Evolutionary conservation across 2,113 vertebrate genomes (phyloP).

Genomic region (Eudyptes chrysolophus): DNA sequence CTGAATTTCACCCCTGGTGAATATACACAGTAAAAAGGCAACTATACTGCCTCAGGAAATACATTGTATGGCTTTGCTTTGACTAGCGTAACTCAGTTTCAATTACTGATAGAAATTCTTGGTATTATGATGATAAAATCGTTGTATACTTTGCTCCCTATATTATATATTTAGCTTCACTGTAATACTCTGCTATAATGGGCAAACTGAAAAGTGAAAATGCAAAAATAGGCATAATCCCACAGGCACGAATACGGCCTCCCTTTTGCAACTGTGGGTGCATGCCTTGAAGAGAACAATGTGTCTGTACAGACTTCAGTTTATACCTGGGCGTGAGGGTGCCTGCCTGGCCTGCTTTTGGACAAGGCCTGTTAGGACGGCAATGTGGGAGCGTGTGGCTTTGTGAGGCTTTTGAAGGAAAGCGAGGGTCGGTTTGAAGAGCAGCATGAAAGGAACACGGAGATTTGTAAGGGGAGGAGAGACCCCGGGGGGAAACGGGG

Average conservation of each 20-base stretch:
- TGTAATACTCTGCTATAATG: not conserved
- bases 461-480: not conserved
- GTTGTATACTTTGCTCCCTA: not conserved
- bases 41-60: slow-evolving; percentile 14
- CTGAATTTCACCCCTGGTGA: slow-evolving; percentile 36
- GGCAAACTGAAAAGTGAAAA: not conserved
- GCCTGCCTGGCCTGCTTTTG: too few species aligned
- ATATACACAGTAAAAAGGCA: slow-evolving; percentile 20
- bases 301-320: not conserved
- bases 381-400: not conserved
- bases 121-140: not conserved
- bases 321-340: not conserved
- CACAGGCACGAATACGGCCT: rapidly evolving
- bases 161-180: not conserved
- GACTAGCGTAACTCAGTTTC: not conserved
- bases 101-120: slow-evolving; percentile 19
- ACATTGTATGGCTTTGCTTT: not conserved
- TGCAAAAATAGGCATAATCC: not conserved
- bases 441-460: rapidly evolving
- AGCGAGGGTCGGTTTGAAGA: not conserved
- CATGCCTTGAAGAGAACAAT: too few species aligned
- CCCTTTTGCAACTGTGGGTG: not conserved
- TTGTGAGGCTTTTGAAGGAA: not conserved
- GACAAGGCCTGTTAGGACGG: not conserved
- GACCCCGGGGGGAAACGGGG: not conserved